Evolutionary conservation across 1,140 invertebrate genomes (phyloP).

Genomic region (Drosophila gunungcola): DNA sequence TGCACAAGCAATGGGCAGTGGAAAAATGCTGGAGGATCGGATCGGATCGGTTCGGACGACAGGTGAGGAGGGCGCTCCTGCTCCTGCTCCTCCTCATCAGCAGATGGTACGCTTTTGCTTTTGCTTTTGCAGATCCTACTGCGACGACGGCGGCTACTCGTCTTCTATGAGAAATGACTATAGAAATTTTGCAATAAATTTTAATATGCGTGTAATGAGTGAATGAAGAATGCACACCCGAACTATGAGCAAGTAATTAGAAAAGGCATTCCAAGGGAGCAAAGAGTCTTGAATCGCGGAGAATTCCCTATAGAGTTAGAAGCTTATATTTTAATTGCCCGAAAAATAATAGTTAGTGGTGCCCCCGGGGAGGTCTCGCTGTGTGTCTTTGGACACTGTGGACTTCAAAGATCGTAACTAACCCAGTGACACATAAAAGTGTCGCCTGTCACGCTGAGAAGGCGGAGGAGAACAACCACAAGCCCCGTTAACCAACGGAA

Average conservation of each 20-base stretch:
- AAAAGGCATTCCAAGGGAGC: conserved; percentile 49
- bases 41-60: conserved; percentile 11
- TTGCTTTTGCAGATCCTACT: conserved; percentile 17
- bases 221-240: conserved; percentile 67
- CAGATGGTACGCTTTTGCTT: conserved; percentile 19
- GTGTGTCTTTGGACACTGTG: too few species aligned
- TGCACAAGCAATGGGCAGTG: conserved; percentile 76
- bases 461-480: conserved; percentile 10
- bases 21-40: conserved; percentile 30
- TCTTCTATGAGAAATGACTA: conserved; percentile 80
- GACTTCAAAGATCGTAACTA: conserved; percentile 28
- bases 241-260: conserved; percentile 70
- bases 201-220: conserved; percentile 83
- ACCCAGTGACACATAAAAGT: conserved; percentile 82
- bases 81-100: conserved; percentile 47
- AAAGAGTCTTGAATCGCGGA: background rate
- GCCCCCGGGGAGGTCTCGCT: conserved; percentile 4
- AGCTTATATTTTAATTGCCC: conserved; percentile 54
- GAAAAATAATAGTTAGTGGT: conserved; percentile 49
- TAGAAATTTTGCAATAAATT: conserved; percentile 82
- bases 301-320: background rate
- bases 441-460: conserved; percentile 69
- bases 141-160: conserved; percentile 50
- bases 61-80: conserved; percentile 13
- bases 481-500: conserved; percentile 51